phyloP scores from a whole-genome alignment of 2,113 vertebrate species.

The Apteryx owenii region DNA sequence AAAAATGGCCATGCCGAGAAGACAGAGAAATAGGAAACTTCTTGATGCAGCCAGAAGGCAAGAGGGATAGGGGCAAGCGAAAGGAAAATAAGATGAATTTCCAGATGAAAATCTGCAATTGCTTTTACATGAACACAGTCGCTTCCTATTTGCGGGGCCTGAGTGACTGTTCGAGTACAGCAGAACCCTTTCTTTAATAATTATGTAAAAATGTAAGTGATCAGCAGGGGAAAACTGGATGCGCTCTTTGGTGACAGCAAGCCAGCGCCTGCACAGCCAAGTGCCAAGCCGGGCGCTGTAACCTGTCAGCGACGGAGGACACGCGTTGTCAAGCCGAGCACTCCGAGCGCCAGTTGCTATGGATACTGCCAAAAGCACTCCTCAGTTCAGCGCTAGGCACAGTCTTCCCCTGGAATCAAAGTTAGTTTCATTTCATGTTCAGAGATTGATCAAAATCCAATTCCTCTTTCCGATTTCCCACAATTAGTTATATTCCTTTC shows the following conservation, averaged over 20 bases:
- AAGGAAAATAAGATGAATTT: background rate
- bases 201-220: background rate
- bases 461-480: background rate
- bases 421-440: background rate
- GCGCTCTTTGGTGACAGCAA: background rate
- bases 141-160: background rate
- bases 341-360: conserved; percentile 1
- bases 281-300: background rate
- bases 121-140: background rate
- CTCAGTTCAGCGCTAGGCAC: conserved; percentile 5
- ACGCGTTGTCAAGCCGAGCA: background rate
- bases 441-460: background rate
- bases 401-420: background rate
- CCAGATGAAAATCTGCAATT: background rate
- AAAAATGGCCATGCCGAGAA: background rate
- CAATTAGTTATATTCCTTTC: background rate
- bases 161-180: background rate
- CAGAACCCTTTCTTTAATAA: background rate
- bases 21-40: background rate
- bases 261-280: background rate
- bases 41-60: background rate
- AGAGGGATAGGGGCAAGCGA: background rate
- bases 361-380: conserved; percentile 3
- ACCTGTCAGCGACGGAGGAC: background rate
- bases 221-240: background rate